Conservation (phyloP, 2,797 vertebrate genomes). For the Zonotrichia albicollis region DNA sequence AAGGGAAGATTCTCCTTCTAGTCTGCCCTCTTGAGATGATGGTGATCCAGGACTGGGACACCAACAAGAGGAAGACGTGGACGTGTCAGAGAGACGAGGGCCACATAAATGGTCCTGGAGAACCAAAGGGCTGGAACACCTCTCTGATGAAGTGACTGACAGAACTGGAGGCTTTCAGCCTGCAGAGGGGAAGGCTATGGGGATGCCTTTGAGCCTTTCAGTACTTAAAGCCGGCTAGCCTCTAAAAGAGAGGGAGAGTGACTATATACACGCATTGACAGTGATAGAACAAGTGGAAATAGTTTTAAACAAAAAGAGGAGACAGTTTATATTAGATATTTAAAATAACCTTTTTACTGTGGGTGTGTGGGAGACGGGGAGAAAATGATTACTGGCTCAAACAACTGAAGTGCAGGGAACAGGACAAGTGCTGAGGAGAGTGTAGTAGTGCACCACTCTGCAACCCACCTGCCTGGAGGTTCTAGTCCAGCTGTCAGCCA, state of each 20-base stretch:
- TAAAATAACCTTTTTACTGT: not conserved
- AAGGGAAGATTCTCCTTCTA: not conserved
- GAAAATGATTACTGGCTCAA: not conserved
- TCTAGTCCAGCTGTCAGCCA: not conserved
- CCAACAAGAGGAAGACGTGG: rapidly evolving
- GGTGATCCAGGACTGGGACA: not conserved
- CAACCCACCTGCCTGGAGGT: not conserved
- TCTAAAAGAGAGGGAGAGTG: not conserved
- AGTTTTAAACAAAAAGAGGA: not conserved
- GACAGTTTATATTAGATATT: not conserved
- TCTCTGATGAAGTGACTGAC: not conserved
- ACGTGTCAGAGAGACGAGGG: not conserved
- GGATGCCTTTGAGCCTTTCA: not conserved
- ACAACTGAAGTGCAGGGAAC: not conserved
- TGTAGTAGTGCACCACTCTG: too few species aligned
- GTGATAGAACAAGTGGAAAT: not conserved
- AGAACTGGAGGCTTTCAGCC: not conserved
- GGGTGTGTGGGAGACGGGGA: not conserved
- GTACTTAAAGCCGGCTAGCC: not conserved
- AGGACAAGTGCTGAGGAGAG: not conserved
- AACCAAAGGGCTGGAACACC: not conserved
- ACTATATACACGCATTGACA: not conserved
- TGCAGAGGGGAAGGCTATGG: not conserved
- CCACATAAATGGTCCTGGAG: not conserved
- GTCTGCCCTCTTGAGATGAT: not conserved